Evolutionary conservation across 2,797 vertebrate species (phyloP).

Genomic region (Pangasius macronema): DNA sequence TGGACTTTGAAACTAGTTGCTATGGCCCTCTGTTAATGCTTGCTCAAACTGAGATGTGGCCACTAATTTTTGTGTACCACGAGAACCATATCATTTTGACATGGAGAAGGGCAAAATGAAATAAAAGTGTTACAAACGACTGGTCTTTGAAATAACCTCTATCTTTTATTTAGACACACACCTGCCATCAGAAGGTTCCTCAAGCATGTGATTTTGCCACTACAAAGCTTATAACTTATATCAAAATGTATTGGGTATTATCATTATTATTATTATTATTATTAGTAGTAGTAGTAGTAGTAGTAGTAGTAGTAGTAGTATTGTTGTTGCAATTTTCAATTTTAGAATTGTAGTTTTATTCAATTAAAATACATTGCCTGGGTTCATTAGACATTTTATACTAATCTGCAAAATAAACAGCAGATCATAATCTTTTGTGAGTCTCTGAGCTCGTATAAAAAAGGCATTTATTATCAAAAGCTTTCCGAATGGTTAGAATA

Average conservation of each 20-base stretch:
- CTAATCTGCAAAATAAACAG: not conserved
- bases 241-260: not conserved
- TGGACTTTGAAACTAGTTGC: constrained; percentile 38
- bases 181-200: not conserved
- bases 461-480: not conserved
- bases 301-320: not conserved
- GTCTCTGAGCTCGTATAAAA: not conserved
- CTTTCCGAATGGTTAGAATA: not conserved
- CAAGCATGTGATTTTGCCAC: not conserved
- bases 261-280: not conserved
- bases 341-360: not conserved
- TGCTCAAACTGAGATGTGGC: not conserved
- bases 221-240: not conserved
- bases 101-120: not conserved
- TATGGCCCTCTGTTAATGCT: not conserved
- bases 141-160: not conserved
- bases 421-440: not conserved
- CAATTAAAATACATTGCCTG: not conserved
- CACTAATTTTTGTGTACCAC: not conserved
- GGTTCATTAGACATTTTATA: not conserved
- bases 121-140: not conserved
- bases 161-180: not conserved
- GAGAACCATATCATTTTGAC: no score
- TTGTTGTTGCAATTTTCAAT: not conserved
- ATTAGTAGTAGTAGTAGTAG: not conserved